Percentiles rank a stretch among this genome's conserved stretches.
Evolutionary conservation across 2,888 invertebrate species (phyloP).

Genomic region (Dolichomitus sp.): DNA sequence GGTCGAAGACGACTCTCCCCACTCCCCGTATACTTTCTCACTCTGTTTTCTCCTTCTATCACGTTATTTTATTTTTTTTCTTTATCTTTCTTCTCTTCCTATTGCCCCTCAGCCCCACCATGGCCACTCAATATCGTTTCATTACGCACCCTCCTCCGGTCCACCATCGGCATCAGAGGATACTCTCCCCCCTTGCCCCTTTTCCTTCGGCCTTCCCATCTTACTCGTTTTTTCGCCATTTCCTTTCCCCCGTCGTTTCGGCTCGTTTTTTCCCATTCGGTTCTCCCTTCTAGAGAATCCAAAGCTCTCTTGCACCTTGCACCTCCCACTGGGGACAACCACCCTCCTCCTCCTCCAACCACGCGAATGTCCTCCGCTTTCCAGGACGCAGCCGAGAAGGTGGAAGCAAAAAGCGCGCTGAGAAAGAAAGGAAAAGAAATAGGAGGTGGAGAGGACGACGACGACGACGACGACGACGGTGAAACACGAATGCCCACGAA

Average conservation of each 20-base stretch:
- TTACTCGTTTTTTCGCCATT: slow-evolving; percentile 54
- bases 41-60: slow-evolving; percentile 41
- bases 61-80: slow-evolving; percentile 41
- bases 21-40: slow-evolving; percentile 57
- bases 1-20: slow-evolving; percentile 62
- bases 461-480: slow-evolving; percentile 73
- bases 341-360: slow-evolving; percentile 68
- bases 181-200: slow-evolving; percentile 15
- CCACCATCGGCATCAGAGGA: slow-evolving; percentile 57
- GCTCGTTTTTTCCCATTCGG: slow-evolving; percentile 26
- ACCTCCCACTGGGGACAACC: slow-evolving; percentile 44
- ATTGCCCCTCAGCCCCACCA: slow-evolving; percentile 64
- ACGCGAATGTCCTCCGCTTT: slow-evolving; percentile 44
- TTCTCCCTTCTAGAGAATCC: slow-evolving; percentile 57
- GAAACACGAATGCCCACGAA: slow-evolving; percentile 85
- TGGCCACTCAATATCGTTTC: slow-evolving; percentile 85
- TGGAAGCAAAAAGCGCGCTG: slow-evolving; percentile 3
- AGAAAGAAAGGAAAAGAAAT: slow-evolving; percentile 13
- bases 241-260: slow-evolving; percentile 25
- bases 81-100: slow-evolving; percentile 34
- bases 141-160: slow-evolving; percentile 81
- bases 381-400: slow-evolving; percentile 19
- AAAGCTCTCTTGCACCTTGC: slow-evolving; percentile 50
- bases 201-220: slow-evolving; percentile 30
- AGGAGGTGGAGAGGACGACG: slow-evolving; percentile 8